Evolutionary conservation across 2,113 vertebrate genomes (phyloP).

Genomic region (human): DNA sequence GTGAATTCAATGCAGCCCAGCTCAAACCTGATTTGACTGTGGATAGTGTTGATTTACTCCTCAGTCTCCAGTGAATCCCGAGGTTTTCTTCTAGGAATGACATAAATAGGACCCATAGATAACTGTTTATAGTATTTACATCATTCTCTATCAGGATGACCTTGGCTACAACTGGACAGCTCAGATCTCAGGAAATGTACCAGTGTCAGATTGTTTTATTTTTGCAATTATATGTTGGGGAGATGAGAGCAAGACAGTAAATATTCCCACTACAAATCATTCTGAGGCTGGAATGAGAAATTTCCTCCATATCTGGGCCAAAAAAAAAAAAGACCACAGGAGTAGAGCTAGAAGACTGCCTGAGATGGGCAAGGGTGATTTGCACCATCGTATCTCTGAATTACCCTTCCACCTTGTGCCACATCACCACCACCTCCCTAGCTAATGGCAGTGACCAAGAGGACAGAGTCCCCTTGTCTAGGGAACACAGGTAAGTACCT

Average conservation of each 20-base stretch:
- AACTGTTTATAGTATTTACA: background rate
- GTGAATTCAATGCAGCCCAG: background rate
- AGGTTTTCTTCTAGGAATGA: slow-evolving; percentile 10
- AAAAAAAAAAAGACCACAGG: background rate
- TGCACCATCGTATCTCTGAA: background rate
- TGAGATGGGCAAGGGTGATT: background rate
- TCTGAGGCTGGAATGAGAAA: background rate
- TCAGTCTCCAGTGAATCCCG: background rate
- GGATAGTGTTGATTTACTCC: background rate
- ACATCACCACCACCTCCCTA: background rate
- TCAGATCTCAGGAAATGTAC: background rate
- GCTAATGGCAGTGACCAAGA: background rate
- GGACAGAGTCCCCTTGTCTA: background rate
- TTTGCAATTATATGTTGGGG: slow-evolving; percentile 22
- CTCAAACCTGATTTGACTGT: background rate
- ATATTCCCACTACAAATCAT: background rate
- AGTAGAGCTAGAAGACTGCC: background rate
- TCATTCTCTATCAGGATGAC: slow-evolving; percentile 27
- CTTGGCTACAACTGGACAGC: background rate
- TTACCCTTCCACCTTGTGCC: background rate
- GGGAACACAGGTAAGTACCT: background rate
- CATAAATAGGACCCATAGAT: background rate
- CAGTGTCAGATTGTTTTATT: slow-evolving; percentile 45
- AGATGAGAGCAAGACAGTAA: background rate
- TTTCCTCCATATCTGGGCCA: background rate